phyloP scores from a whole-genome alignment of 2,113 vertebrate species.

The Pelusios castaneus region DNA sequence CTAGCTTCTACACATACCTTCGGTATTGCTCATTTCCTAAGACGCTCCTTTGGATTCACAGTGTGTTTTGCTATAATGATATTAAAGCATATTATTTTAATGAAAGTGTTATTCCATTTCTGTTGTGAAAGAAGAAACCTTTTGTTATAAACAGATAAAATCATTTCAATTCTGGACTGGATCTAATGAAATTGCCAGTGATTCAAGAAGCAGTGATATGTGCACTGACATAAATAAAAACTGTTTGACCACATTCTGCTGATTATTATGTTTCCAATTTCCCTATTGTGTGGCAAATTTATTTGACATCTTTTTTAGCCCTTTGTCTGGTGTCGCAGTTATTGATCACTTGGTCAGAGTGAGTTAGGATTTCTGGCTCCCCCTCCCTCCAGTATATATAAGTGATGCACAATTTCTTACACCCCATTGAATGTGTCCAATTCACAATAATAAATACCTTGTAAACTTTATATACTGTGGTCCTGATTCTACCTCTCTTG shows the following conservation, averaged over 20 bases:
- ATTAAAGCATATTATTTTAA: conserved; percentile 50
- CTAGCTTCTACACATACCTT: conserved; percentile 22
- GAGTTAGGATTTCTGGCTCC: background rate
- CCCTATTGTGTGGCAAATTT: background rate
- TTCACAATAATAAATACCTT: background rate
- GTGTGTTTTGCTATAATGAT: conserved; percentile 40
- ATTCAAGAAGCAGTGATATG: conserved; percentile 27
- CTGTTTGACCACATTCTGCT: background rate
- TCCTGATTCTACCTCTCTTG: background rate
- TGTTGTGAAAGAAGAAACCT: conserved; percentile 37
- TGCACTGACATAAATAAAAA: conserved; percentile 20
- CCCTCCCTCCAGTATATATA: background rate
- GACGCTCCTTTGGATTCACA: conserved; percentile 58
- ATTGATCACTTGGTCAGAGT: background rate
- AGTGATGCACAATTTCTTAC: too few relatives aligned
- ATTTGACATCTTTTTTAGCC: background rate
- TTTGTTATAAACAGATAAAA: conserved; percentile 40
- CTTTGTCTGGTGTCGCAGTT: background rate
- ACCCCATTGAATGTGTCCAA: too few relatives aligned
- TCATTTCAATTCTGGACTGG: conserved; percentile 56
- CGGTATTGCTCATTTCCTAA: conserved; percentile 8
- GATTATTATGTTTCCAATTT: background rate
- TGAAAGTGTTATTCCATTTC: conserved; percentile 46
- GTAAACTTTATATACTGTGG: background rate
- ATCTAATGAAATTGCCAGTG: conserved; percentile 2